Conservation (phyloP, 2,888 invertebrate genomes). For the Caenorhabditis wallacei region DNA sequence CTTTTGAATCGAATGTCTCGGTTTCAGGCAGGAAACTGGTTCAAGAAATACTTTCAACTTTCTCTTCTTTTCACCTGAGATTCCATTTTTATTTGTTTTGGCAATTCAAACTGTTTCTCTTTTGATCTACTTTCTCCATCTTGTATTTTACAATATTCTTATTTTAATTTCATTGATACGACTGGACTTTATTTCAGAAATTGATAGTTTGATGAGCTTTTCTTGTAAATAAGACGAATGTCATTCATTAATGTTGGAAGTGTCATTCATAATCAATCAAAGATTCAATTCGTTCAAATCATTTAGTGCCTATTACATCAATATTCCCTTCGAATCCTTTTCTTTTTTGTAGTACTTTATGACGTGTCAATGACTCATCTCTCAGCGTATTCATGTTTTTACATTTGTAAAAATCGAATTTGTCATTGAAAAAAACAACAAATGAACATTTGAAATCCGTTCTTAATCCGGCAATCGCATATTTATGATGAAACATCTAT, state of each 20-base stretch:
- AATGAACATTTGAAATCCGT: conserved; percentile 27
- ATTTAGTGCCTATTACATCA: neutral
- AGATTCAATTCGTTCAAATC: neutral
- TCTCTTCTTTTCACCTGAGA: neutral
- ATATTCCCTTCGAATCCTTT: neutral
- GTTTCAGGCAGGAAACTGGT: conserved; percentile 28
- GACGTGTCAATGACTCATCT: conserved; percentile 11
- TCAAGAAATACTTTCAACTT: conserved; percentile 23
- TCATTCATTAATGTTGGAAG: conserved; percentile 11
- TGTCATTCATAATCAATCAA: conserved; percentile 27
- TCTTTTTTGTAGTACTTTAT: neutral
- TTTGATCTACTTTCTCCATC: conserved; percentile 3
- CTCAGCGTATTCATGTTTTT: neutral
- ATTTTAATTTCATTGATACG: too few relatives aligned
- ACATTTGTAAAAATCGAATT: neutral
- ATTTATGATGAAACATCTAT: conserved; percentile 11
- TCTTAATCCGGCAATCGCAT: conserved; percentile 30
- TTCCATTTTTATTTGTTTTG: conserved; percentile 45
- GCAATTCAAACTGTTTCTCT: conserved; percentile 29
- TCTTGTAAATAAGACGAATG: neutral
- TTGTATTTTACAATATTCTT: neutral
- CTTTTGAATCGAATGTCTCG: neutral
- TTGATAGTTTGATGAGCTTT: neutral
- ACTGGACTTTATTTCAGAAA: neutral
- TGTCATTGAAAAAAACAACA: conserved; percentile 10